Base-by-base conservation (phyloP, 2,113 vertebrate genomes). In the Passer domesticus region DNA sequence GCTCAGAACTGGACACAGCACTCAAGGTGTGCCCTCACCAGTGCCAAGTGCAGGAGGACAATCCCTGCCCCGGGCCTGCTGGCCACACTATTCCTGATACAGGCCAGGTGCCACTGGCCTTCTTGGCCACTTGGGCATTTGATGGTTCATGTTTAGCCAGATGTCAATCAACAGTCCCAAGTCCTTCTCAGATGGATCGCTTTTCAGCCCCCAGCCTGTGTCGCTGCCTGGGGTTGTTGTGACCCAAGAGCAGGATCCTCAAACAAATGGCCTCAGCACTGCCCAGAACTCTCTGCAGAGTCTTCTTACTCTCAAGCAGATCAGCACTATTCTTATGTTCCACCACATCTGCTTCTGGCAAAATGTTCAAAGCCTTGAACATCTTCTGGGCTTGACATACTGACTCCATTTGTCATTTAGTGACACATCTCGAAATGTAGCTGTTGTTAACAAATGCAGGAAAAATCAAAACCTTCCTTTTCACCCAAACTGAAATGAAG, bases 1-100 rank as follows among this genome's bases (percentile, higher is more conserved):
- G 10, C 17, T 1, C 13, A 66, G n/a, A 73, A 47, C 14, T 7
- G 20, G 15, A 35, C 33, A 39, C 8, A 31, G n/a, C 0, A 41
- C 22, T 59, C 0, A 0, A 28, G 12, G 10, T 53, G 43, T 9
- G 9, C 7, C 11, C 24, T 46, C 24, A 4, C 6, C 33, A 31
- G 17, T 27, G 20, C 17, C 0, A 0, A 6, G 41, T 10, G 28
- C 6, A 44, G 15, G 4, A 3, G 28, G 9, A n/a, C 6, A 20
- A n/a, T 30, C n/a, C 0, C 24, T 35, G 31, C 8, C 39, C 58
- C 59, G 5, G 2, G 31, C 46, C 52, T 28, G 37, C 37, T 72
- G 49, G 15, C 3, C 18, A 28, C 39, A 0, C 6, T 33, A 7
- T 5, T 33, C 15, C 22, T 53, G 52, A 25, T 6, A 21, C 3